A percentile compares a stretch with the other conserved stretches of the same genome.
Evolutionary conservation across 2,113 vertebrate genomes (phyloP).

Genomic region (Sylvia atricapilla): DNA sequence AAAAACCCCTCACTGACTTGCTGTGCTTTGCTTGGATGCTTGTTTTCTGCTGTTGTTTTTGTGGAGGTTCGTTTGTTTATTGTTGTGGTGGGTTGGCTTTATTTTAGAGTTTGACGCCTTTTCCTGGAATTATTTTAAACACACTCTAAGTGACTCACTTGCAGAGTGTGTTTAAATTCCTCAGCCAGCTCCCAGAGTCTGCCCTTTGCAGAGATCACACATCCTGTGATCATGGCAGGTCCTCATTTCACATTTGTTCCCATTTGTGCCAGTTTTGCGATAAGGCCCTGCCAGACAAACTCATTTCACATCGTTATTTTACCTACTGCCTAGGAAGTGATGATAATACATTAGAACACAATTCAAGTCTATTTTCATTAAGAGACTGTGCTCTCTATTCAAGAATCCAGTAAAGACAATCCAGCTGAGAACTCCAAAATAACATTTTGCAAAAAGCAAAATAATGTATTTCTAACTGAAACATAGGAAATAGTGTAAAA

Average conservation of each 20-base stretch:
- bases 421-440: background rate
- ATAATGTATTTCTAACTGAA: background rate
- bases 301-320: background rate
- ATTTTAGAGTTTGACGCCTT: background rate
- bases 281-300: background rate
- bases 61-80: background rate
- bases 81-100: background rate
- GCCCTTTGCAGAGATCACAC: background rate
- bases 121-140: background rate
- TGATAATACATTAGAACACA: background rate
- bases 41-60: background rate
- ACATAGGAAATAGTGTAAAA: background rate
- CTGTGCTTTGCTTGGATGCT: background rate
- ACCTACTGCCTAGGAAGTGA: background rate
- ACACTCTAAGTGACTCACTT: background rate
- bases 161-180: background rate
- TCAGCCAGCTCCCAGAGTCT: background rate
- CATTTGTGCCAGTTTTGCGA: background rate
- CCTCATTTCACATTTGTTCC: background rate
- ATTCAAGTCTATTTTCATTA: background rate
- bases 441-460: background rate
- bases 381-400: background rate
- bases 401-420: background rate
- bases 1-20: background rate
- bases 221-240: background rate